phyloP scores from a whole-genome alignment of 1,140 invertebrate species.

The Micrasema minimum region DNA sequence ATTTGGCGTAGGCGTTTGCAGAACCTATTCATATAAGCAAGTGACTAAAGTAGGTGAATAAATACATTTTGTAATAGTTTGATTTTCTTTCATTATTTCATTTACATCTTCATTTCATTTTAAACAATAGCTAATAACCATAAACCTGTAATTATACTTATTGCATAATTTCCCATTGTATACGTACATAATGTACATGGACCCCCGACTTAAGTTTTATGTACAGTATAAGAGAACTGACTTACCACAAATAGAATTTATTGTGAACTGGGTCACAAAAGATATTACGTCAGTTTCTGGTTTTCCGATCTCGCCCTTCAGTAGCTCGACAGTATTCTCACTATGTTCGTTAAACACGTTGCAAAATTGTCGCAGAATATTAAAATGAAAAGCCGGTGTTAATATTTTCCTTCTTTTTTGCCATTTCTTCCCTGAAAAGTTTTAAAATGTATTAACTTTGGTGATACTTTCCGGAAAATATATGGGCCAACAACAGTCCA shows the following conservation, averaged over 20 bases:
- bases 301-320: conserved; percentile 55
- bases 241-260: conserved; percentile 85
- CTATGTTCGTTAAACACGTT: conserved; percentile 66
- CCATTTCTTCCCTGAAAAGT: conserved; percentile 79
- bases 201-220: background rate
- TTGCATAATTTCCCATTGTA: background rate
- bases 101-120: background rate
- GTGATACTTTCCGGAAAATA: background rate
- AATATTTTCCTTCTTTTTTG: conserved; percentile 81
- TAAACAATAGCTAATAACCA: background rate
- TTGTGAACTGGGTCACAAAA: conserved; percentile 76
- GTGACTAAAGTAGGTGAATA: background rate
- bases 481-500: no score
- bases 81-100: background rate
- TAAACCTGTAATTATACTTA: background rate
- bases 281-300: conserved; percentile 71
- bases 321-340: conserved; percentile 56
- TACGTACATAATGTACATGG: background rate
- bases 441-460: background rate
- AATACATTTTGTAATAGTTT: background rate
- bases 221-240: conserved; percentile 9
- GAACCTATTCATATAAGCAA: no score
- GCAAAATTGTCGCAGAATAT: conserved; percentile 83
- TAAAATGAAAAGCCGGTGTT: conserved; percentile 91
- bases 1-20: no score